A percentile compares a stretch with the other conserved stretches of the same genome.
These are phyloP conservation scores for Procambarus virginalis DNA, from an alignment of 1,140 invertebrate species.

Conservation along the genomic window DNA sequence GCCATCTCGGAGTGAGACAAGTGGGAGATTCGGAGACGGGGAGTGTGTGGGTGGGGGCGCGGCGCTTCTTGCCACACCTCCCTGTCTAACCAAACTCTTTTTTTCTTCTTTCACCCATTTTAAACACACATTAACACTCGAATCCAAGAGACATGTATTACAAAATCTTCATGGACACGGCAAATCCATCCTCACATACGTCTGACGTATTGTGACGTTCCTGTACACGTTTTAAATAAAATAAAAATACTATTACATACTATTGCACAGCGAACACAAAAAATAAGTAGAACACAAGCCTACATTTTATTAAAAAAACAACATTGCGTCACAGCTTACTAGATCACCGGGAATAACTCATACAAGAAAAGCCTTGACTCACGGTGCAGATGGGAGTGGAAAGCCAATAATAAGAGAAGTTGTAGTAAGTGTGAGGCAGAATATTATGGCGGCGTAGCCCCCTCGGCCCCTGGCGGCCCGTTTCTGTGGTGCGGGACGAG, in stretches of 20 bases:
- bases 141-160: too few species aligned
- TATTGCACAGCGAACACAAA: neutral
- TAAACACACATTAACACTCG: too few species aligned
- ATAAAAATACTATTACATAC: too few species aligned
- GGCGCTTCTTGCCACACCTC: constrained; percentile 3
- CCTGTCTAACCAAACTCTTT: too few species aligned
- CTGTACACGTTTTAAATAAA: too few species aligned
- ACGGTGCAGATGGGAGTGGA: too few species aligned
- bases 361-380: too few species aligned
- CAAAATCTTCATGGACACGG: too few species aligned
- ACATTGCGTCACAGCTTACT: too few species aligned
- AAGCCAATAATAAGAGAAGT: neutral
- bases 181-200: too few species aligned
- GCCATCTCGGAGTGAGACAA: neutral
- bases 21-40: constrained; percentile 18
- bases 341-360: too few species aligned
- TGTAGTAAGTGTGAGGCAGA: neutral
- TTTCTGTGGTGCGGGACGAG: neutral
- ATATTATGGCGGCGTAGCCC: neutral
- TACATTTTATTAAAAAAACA: neutral
- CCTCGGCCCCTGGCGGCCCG: neutral
- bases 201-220: neutral
- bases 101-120: too few species aligned
- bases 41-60: neutral
- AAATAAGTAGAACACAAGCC: neutral